Percentiles rank a stretch among this genome's conserved stretches.
Evolutionary conservation across 23 tunicate genomes (phyloP).

Genomic region (Halocynthia roretzi): DNA sequence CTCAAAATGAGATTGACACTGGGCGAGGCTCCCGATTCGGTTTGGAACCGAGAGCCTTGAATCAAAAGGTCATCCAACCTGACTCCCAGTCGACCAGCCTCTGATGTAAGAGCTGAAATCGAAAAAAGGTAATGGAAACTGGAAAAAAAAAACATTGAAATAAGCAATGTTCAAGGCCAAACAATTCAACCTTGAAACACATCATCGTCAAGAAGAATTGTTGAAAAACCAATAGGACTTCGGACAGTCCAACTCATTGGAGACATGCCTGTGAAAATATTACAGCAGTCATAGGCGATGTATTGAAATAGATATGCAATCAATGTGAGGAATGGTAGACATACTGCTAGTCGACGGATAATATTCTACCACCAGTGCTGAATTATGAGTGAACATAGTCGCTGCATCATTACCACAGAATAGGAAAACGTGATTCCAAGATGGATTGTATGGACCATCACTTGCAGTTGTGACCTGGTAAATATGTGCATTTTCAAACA

Average conservation of each 20-base stretch:
- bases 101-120: slow-evolving; percentile 56
- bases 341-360: slow-evolving; percentile 64
- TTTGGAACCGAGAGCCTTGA: slow-evolving; percentile 41
- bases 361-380: slow-evolving; percentile 82
- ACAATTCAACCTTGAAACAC: slow-evolving; percentile 38
- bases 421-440: slow-evolving; percentile 76
- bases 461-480: slow-evolving; percentile 33
- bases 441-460: slow-evolving; percentile 39
- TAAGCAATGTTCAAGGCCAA: background rate
- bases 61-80: slow-evolving; percentile 63
- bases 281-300: background rate
- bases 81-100: slow-evolving; percentile 68
- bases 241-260: slow-evolving; percentile 74
- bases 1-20: slow-evolving; percentile 47
- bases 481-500: too few species aligned
- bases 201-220: slow-evolving; percentile 62
- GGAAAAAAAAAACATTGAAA: background rate
- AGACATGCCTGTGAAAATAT: slow-evolving; percentile 49
- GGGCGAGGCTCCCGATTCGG: slow-evolving; percentile 39
- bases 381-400: slow-evolving; percentile 71
- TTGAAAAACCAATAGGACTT: slow-evolving; percentile 71
- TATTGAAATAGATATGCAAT: background rate
- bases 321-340: background rate
- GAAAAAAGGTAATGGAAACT: background rate
- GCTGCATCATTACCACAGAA: slow-evolving; percentile 66